A percentile compares a stretch with the other conserved stretches of the same genome.
Evolutionary conservation across 2,797 vertebrate genomes (phyloP).

Genomic region (Geotrypetes seraphini): DNA sequence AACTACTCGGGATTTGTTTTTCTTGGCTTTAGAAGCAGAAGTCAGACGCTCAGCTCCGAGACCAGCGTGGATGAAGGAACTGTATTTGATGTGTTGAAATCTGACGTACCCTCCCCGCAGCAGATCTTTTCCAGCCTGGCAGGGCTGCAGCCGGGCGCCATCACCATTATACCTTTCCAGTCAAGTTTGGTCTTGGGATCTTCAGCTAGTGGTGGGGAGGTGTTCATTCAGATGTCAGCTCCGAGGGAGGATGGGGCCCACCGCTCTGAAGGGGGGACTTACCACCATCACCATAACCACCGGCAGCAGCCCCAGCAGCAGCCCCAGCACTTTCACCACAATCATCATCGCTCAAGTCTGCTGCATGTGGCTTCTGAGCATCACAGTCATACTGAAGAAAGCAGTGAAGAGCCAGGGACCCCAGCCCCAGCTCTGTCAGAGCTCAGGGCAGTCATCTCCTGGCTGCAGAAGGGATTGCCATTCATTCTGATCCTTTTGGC

Average conservation of each 20-base stretch:
- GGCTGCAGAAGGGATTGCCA: slow-evolving; percentile 93
- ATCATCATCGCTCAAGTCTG: slow-evolving; percentile 76
- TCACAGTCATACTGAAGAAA: slow-evolving; percentile 70
- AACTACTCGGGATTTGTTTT: background rate
- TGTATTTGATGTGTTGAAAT: slow-evolving; percentile 88
- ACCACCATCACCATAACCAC: slow-evolving; percentile 60
- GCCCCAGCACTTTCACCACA: slow-evolving; percentile 73
- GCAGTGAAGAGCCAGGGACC: slow-evolving; percentile 64
- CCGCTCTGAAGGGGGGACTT: slow-evolving; percentile 56
- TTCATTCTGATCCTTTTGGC: slow-evolving; percentile 91
- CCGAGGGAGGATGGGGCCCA: slow-evolving; percentile 71
- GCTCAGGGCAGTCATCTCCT: slow-evolving; percentile 79
- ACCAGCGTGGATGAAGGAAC: slow-evolving; percentile 80
- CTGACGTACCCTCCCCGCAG: slow-evolving; percentile 71
- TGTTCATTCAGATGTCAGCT: slow-evolving; percentile 87
- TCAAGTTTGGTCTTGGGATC: slow-evolving; percentile 82
- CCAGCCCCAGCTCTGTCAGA: slow-evolving; percentile 88
- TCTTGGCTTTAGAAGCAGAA: slow-evolving; percentile 62
- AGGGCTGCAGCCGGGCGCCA: slow-evolving; percentile 64
- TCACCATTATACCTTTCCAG: slow-evolving; percentile 73
- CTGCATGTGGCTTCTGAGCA: slow-evolving; percentile 78
- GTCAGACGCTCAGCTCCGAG: slow-evolving; percentile 83
- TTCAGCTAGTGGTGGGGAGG: slow-evolving; percentile 62
- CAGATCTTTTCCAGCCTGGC: slow-evolving; percentile 86
- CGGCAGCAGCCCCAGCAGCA: slow-evolving; percentile 64